phyloP scores from a whole-genome alignment of 1,140 invertebrate species.

The Ceratina japonica region DNA sequence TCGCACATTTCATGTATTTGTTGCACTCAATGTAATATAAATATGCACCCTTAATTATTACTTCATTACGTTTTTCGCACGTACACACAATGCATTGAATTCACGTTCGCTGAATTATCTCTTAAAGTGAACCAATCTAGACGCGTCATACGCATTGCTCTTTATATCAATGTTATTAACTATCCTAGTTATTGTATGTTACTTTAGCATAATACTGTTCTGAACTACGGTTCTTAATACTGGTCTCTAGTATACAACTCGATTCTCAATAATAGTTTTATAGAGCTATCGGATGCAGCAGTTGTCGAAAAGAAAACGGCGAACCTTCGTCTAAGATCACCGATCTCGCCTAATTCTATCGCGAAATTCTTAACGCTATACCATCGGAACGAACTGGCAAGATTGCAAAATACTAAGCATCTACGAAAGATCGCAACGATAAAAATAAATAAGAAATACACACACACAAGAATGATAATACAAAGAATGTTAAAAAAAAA shows the following conservation, averaged over 20 bases:
- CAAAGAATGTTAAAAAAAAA: neutral
- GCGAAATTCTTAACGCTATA: conserved; percentile 5
- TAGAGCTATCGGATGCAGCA: conserved; percentile 23
- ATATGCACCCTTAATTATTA: no score
- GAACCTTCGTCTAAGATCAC: neutral
- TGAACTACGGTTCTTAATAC: conserved; percentile 77
- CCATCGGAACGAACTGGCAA: conserved; percentile 47
- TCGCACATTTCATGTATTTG: no score
- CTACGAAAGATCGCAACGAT: conserved; percentile 45
- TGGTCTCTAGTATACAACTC: conserved; percentile 69
- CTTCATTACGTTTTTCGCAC: no score
- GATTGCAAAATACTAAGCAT: conserved; percentile 44
- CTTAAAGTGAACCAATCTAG: conserved; percentile 16
- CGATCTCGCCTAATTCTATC: conserved; percentile 26
- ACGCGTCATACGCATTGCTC: conserved; percentile 3
- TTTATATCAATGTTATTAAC: conserved; percentile 34
- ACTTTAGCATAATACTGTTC: conserved; percentile 74
- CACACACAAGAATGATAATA: conserved; percentile 23
- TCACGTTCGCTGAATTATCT: neutral
- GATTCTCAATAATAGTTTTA: conserved; percentile 28
- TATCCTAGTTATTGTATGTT: conserved; percentile 49
- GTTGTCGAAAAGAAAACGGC: conserved; percentile 12
- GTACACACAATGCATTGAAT: no score
- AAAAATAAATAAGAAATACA: conserved; percentile 56
- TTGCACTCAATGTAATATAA: no score